Conservation (phyloP, 2,113 vertebrate genomes). For the Apeltes quadracus region DNA sequence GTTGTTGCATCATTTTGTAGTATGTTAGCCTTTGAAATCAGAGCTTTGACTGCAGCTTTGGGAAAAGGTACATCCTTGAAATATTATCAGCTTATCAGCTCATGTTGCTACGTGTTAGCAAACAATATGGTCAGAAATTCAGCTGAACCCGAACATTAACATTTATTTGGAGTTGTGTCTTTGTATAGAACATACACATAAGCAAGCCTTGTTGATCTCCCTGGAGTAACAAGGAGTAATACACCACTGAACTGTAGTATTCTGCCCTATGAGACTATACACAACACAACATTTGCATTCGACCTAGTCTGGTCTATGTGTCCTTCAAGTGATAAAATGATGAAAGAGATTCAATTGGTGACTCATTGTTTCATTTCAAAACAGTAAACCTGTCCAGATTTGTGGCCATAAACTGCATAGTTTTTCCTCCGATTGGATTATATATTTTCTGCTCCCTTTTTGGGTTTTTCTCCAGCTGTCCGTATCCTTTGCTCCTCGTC, state of each 20-base stretch:
- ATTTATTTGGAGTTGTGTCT: background rate
- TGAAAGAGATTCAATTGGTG: slow-evolving; percentile 15
- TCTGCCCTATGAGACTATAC: background rate
- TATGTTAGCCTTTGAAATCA: no score
- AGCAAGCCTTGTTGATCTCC: background rate
- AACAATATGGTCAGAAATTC: background rate
- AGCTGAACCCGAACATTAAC: background rate
- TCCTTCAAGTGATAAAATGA: slow-evolving; percentile 6
- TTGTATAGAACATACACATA: background rate
- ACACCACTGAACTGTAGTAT: background rate
- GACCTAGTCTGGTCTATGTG: slow-evolving; percentile 1
- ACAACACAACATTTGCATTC: background rate
- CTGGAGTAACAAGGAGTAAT: background rate
- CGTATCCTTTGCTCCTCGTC: slow-evolving; percentile 13
- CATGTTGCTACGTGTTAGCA: background rate
- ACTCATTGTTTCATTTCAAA: background rate
- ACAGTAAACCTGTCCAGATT: slow-evolving; percentile 44
- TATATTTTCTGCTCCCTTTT: slow-evolving; percentile 22
- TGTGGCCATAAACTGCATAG: slow-evolving; percentile 24
- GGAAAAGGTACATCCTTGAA: background rate
- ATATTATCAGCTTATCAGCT: background rate
- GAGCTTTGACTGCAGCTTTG: background rate
- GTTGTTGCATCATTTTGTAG: slow-evolving; percentile 1
- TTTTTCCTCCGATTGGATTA: slow-evolving; percentile 23
- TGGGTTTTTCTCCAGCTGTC: slow-evolving; percentile 34